Evolutionary conservation across 2,113 vertebrate species (phyloP), one percentile per base, ranked within the genome.

Genomic region (Ptilonorhynchus violaceus): DNA sequence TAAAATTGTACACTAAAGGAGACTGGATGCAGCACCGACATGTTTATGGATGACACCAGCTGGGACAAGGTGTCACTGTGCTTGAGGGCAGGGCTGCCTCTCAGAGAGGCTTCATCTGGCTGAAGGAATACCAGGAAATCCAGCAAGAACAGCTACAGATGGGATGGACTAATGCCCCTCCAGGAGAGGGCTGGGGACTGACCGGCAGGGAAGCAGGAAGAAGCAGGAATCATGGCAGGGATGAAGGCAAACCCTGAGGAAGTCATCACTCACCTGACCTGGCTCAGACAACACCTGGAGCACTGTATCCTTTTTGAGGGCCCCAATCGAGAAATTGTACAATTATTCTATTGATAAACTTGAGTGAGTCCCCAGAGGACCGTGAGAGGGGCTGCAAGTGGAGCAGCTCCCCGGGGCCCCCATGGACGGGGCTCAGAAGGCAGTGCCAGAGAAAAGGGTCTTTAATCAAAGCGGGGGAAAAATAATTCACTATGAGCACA

Each of bases 251-350:
- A 59, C 2, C 24, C 19, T 24, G 16, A 44, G 41, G 27, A 10
- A 1, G 2, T 33, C 27, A 20, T 33, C 35, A 10, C 19, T 30
- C 35, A 55, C 44, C 35, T 25, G n/a, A 28, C 20, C 21, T 44
- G 35, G 58, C 15, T 11, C 67, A 64, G 31, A 56, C 5, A n/a
- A 30, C 12, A 17, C 2, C 21, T 60, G 49, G 49, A 62, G 30
- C 16, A 30, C 0, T 27, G 25, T 19, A 23, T 15, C 47, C 13
- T 37, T 81, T 53, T 8, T 1, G 15, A 20, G 10, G 33, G 5
- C 5, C 56, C 10, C 19, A 21, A 2, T 18, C 63, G 41, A 20
- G 58, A 28, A 70, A 55, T 11, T 9, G 42, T 10, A 7, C 5
- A 52, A 6, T 23, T 53, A 22, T 20, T 46, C 5, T 28, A 9